Evolutionary conservation across 2,888 invertebrate genomes (phyloP).

Genomic region (Plagiodera versicolora): DNA sequence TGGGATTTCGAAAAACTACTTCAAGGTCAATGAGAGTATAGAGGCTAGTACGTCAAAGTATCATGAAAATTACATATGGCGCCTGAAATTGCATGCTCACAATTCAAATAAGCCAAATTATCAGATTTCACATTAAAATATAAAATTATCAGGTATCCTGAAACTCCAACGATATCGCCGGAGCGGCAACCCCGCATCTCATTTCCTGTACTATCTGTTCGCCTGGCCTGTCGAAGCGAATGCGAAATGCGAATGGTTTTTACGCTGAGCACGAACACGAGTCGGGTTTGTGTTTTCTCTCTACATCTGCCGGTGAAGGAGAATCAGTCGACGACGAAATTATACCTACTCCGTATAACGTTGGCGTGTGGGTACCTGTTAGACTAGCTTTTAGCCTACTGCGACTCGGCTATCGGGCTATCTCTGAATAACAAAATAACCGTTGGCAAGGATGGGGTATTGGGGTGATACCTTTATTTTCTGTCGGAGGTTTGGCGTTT

Average conservation of each 20-base stretch:
- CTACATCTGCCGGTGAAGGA: constrained; percentile 15
- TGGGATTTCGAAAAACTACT: too few relatives aligned
- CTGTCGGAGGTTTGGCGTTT: background rate
- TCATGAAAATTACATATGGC: too few relatives aligned
- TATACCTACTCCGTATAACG: constrained; percentile 25
- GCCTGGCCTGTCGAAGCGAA: constrained; percentile 23
- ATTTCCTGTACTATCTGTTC: constrained; percentile 40
- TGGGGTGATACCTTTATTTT: constrained; percentile 18
- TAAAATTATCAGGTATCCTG: constrained; percentile 12
- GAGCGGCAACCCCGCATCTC: constrained; percentile 27
- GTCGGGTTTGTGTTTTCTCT: constrained; percentile 14
- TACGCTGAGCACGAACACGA: constrained; percentile 29
- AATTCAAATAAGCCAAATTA: too few relatives aligned
- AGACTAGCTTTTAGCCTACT: background rate
- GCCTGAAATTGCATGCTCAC: too few relatives aligned
- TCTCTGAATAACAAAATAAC: constrained; percentile 14
- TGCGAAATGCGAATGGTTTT: constrained; percentile 35
- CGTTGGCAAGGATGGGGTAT: constrained; percentile 1
- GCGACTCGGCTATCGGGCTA: constrained; percentile 1
- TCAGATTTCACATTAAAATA: too few relatives aligned
- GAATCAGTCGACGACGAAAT: constrained; percentile 26
- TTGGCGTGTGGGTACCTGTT: constrained; percentile 18
- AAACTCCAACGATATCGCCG: constrained; percentile 7
- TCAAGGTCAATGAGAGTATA: too few relatives aligned
- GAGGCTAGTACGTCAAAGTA: too few relatives aligned